Evolutionary conservation across 2,888 invertebrate genomes (phyloP).

Genomic region (Trilocha varians): DNA sequence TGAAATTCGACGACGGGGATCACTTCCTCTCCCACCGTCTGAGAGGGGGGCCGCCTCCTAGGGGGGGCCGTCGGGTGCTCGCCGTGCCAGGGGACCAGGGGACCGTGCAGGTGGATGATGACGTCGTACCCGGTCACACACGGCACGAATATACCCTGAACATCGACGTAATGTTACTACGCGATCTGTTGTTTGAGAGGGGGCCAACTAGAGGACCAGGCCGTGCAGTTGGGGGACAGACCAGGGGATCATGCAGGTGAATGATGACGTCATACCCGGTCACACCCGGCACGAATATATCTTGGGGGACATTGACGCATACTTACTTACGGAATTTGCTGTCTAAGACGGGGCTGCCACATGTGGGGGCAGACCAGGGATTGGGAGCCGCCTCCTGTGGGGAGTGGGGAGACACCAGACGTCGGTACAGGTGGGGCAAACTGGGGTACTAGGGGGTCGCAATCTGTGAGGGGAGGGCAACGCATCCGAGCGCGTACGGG

Average conservation of each 20-base stretch:
- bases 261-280: slow-evolving; percentile 84
- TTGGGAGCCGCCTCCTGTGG: too few species aligned
- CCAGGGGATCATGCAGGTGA: slow-evolving; percentile 69
- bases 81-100: slow-evolving; percentile 46
- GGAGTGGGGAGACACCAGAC: too few species aligned
- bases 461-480: too few species aligned
- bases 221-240: too few species aligned
- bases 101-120: slow-evolving; percentile 77
- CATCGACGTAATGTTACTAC: too few species aligned
- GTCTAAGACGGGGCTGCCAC: too few species aligned
- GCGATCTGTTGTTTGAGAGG: too few species aligned
- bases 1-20: slow-evolving; percentile 85
- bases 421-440: too few species aligned
- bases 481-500: neutral
- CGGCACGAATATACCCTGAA: slow-evolving; percentile 50
- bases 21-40: slow-evolving; percentile 27
- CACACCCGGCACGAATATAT: neutral
- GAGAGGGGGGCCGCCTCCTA: slow-evolving; percentile 15
- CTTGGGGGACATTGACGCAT: neutral
- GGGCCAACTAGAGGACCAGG: too few species aligned
- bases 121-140: slow-evolving; percentile 79
- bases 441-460: too few species aligned
- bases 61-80: slow-evolving; percentile 38
- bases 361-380: too few species aligned
- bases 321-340: too few species aligned